Evolutionary conservation across 2,888 invertebrate genomes (phyloP), one percentile per base, ranked within the genome.

Genomic region (Ischnura elegans): DNA sequence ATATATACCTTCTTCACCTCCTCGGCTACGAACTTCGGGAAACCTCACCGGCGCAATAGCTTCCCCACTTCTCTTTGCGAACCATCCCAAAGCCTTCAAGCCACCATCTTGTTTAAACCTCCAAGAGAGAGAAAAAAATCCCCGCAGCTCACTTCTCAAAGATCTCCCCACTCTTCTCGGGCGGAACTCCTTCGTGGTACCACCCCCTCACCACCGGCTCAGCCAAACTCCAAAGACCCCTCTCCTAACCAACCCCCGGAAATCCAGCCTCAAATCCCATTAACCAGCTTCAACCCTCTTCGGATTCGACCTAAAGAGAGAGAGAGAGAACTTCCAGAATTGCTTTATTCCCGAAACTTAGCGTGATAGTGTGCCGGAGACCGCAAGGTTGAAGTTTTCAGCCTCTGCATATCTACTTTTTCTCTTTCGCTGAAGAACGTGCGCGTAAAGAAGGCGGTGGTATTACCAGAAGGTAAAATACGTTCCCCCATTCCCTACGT

Each of bases 211-310:
- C 36, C 36, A 42, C 42, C 87, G 25, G 21, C n/a, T 43, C 61
- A 42, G 29, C 43, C 43, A 61, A 42, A 55, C 36, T 90, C 61
- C 55, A 42, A 0, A 61, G 61, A 36, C 25, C 43, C 36, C 90
- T 90, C 61, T 66, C 43, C 25, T 76, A 76, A 36, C 76, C 36
- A 29, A 5, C 36, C 76, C 6, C 61, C 10, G 36, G 25, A 61
- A 90, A 90, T 43, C 90, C 90, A 61, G n/a, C 90, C 90, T 51
- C 90, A 90, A 90, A 90, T 90, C 90, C 90, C 90, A 90, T 90
- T 61, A 90, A 66, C 90, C 90, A 61, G 43, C 90, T 43, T 42
- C 61, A 36, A 36, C 45, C 55, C 61, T 19, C 55, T 55, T 76
- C 76, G 76, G 36, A 29, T 76, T 36, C 76, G 36, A 76, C 76